Conservation (phyloP, 2,797 vertebrate species). For the Neoniphon sammara region DNA sequence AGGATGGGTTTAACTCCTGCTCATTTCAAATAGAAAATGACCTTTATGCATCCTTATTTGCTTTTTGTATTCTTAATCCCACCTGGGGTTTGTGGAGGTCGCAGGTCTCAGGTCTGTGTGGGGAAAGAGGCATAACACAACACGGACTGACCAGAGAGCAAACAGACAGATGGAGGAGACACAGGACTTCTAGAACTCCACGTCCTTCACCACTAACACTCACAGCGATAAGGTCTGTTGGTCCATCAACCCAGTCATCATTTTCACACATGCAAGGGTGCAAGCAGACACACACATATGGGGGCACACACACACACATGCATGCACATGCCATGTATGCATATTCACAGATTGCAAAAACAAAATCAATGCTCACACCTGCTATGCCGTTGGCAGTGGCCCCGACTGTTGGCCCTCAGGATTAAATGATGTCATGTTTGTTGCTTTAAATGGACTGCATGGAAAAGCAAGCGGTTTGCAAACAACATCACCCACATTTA, state of each 20-base stretch:
- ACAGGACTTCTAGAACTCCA: conserved; percentile 54
- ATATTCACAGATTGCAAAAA: conserved; percentile 13
- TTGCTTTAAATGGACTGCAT: conserved; percentile 24
- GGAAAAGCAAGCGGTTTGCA: conserved; percentile 10
- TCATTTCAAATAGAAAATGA: not conserved
- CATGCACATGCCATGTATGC: not conserved
- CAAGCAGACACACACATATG: conserved; percentile 25
- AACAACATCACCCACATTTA: conserved; percentile 26
- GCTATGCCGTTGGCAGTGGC: conserved; percentile 49
- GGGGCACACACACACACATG: not conserved
- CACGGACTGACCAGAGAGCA: conserved; percentile 26
- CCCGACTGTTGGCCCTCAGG: conserved; percentile 19
- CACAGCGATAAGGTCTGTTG: conserved; percentile 51
- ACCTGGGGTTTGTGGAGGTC: conserved; percentile 7
- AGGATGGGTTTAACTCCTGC: not conserved
- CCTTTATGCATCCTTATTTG: not conserved
- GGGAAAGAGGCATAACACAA: conserved; percentile 12
- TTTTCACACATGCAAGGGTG: conserved; percentile 53
- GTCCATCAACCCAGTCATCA: conserved; percentile 27
- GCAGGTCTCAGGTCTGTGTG: not conserved
- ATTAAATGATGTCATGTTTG: conserved; percentile 63
- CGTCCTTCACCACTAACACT: conserved; percentile 64
- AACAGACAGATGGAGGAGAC: conserved; percentile 73
- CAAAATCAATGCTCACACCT: conserved; percentile 56
- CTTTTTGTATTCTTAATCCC: conserved; percentile 1